Evolutionary conservation across 2,888 invertebrate species (phyloP), one percentile per base, ranked within the genome.

Genomic region (Lucinisca nassula): DNA sequence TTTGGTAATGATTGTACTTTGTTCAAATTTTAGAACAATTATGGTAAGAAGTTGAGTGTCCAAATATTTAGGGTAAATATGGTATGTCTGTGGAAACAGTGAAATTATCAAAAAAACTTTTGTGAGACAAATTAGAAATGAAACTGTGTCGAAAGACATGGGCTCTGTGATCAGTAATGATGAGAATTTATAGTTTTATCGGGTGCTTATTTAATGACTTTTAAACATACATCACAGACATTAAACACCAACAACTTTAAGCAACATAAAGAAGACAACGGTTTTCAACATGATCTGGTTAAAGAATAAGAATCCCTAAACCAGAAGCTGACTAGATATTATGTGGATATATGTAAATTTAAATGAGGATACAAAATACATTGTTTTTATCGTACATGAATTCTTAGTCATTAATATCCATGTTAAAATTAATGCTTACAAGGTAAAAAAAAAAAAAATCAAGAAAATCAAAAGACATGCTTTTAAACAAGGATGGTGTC

Each of bases 101-200:
- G 67, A 35, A 21, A 67, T 67, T 67, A 32, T 35, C 21, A 17
- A 67, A 2, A 67, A 67, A 67, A 35, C 21, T 17, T 21, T 35
- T 35, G 67, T 67, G 35, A 67, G n/a, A 30, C 67, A 67, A 67
- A 67, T 17, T 17, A 10, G 1, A 61, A 30, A 27, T 24, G 4
- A 67, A 67, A 67, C 14, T 67, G 67, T 67, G 67, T 67, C 67
- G 35, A 67, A 67, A 67, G 67, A 67, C 67, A 67, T 4, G 67
- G 67, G 61, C 30, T 30, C 10, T 24, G 61, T 61, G 61, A 30
- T 4, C 55, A n/a, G n/a, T 55, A 14, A 21, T n/a, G 21, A 8
- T 55, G 55, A 55, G 6, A 55, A 55, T 55, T 55, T 55, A 8
- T 17, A 17, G n/a, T n/a, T n/a, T n/a, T n/a, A n/a, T n/a, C n/a